Conservation (phyloP, 1,140 invertebrate genomes). For the Piezodorus guildinii region DNA sequence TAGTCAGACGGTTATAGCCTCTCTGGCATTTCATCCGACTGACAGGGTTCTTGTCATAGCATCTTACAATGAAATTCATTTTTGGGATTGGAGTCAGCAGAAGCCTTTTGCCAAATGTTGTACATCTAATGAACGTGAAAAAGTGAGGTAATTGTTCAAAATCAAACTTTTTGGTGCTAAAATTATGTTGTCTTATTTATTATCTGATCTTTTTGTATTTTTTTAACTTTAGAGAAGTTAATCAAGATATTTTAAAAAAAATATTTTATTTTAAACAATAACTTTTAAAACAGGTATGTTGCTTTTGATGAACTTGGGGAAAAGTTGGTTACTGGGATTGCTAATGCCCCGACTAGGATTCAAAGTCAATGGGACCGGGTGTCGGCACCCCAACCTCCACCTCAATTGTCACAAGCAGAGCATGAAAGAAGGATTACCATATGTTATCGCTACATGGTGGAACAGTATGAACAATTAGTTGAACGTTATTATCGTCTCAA, state of each 20-base stretch:
- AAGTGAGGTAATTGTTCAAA: slow-evolving; percentile 48
- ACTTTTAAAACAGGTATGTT: slow-evolving; percentile 51
- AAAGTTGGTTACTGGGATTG: slow-evolving; percentile 76
- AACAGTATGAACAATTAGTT: slow-evolving; percentile 40
- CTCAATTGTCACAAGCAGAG: slow-evolving; percentile 28
- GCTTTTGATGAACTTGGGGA: slow-evolving; percentile 71
- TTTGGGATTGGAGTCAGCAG: slow-evolving; percentile 79
- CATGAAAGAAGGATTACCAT: slow-evolving; percentile 34
- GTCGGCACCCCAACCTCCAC: slow-evolving; percentile 27
- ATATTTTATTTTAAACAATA: background rate
- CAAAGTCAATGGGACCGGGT: slow-evolving; percentile 42
- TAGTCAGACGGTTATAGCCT: slow-evolving; percentile 64
- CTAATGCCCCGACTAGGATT: slow-evolving; percentile 41
- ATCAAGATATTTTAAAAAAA: background rate
- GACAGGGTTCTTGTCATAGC: slow-evolving; percentile 74
- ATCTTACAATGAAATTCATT: slow-evolving; percentile 71
- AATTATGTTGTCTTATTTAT: too few relatives aligned
- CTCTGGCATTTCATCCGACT: slow-evolving; percentile 74
- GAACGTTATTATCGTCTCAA: slow-evolving; percentile 39
- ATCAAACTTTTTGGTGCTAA: too few relatives aligned
- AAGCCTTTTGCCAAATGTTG: slow-evolving; percentile 60
- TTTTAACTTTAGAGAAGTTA: too few relatives aligned
- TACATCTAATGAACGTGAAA: slow-evolving; percentile 58
- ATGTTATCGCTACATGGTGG: slow-evolving; percentile 38
- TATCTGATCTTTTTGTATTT: too few relatives aligned